Evolutionary conservation across 1,140 invertebrate genomes (phyloP), one percentile per base, ranked within the genome.

Genomic region (Ooceraea biroi): DNA sequence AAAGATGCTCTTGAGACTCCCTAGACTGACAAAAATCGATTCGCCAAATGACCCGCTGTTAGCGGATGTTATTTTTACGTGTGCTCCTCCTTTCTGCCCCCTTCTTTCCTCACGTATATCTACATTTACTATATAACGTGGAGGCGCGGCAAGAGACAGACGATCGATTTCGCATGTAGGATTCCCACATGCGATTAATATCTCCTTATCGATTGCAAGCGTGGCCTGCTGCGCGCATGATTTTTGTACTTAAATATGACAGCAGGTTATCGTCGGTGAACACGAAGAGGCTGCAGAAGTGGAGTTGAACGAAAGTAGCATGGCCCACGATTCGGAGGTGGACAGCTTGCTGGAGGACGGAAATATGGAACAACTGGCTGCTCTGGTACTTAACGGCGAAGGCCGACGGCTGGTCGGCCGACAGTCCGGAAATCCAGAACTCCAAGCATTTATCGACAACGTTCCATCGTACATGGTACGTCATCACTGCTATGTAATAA

Each of bases 341-440:
- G 94, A 94, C 22, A 92, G 95, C 74, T 95, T 97, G 83, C 96
- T 98, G 22, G 96, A 96, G 87, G 95, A 95, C 58, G 97, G 97
- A 4, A 98, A 98, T 89, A 97, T 98, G 96, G 98, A 98, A 92
- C 97, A 98, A 94, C 94, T 99, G 87, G 98, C 98, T n/a, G 95
- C 97, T 72, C 94, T 98, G 86, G 98, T 99, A 1, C 94, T 99
- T 8, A 97, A 97, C 83, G 98, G 98, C 2, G 97, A 98, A 89
- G 98, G 98, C 0, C 96, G 96, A 77, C 95, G 97, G 90, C 94
- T 99, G 50, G 94, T 98, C 30, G 97, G 96, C 0, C 95, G 96
- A 85, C 96, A 95, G 61, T 97, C 97, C 36, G 94, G 95, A 55
- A 97, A 98, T 93, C 94, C 96, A 0, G 98, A 99, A 94, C 95